Evolutionary conservation across 1,140 invertebrate genomes (phyloP), one percentile per base, ranked within the genome.

Genomic region (Solen grandis): DNA sequence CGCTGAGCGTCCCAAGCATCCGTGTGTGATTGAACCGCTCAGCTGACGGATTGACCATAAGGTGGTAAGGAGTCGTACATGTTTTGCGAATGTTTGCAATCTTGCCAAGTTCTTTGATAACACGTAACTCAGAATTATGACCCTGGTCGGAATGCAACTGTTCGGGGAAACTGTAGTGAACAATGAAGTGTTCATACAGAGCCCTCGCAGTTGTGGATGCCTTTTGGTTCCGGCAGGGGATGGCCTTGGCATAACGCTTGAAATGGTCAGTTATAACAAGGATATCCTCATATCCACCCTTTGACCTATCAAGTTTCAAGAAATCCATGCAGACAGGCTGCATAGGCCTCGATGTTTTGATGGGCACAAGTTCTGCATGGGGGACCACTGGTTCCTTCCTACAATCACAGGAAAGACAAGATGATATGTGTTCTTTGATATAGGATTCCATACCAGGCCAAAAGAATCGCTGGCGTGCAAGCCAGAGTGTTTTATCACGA

Each of bases 261-360:
- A 80, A 78, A 16, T 78, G 54, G 33, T 82, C 80, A 13, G 73
- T 76, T n/a, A 76, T 57, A 13, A 82, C 63, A 29, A 78, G 22
- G 33, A 79, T 66, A 57, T 74, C 2, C 50, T 74, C 25, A 36
- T 74, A 74, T 8, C 54, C 36, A 33, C 66, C 38, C 66, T 79
- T 78, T 1, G 50, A 68, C 19, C 1, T 35, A 35, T 73, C 66
- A 14, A 80, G 16, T n/a, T 31, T 31, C 13, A 73, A 33, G 68
- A 60, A 80, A 52, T 72, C 35, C 25, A 73, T 72, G 33, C 52
- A 33, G 10, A 73, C 60, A 8, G 54, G 19, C 50, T 77, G 27
- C 41, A 68, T 46, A n/a, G 75, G 41, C 38, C 31, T 10, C 16
- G 63, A 36, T 35, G 55, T 77, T 36, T 75, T 14, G 22, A 76